Conservation (phyloP, 2,888 invertebrate genomes). For the Therioaphis trifolii region DNA sequence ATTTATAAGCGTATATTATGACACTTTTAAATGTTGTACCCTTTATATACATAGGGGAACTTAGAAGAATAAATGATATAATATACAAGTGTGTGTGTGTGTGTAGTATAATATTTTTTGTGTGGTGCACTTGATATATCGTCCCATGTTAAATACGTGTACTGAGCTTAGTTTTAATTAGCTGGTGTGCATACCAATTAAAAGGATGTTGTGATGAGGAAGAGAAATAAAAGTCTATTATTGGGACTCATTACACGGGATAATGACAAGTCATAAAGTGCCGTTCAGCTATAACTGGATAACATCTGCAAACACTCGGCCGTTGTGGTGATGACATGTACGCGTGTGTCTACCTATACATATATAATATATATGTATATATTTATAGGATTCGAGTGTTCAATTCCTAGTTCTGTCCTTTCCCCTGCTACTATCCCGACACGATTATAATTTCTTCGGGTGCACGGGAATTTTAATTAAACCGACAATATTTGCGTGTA, state of each 20-base stretch:
- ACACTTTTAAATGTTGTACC: too few species aligned
- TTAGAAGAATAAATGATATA: too few species aligned
- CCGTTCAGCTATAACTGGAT: background rate
- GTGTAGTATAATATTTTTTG: too few species aligned
- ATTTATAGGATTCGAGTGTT: background rate
- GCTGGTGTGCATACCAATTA: background rate
- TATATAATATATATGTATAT: background rate
- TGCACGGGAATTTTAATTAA: slow-evolving; percentile 36
- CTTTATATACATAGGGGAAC: too few species aligned
- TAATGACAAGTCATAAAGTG: background rate
- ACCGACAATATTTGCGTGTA: slow-evolving; percentile 26
- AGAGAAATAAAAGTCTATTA: background rate
- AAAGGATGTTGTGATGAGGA: background rate
- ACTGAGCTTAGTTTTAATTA: background rate
- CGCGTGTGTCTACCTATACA: background rate
- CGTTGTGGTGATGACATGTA: background rate
- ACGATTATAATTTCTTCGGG: background rate
- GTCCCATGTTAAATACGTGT: background rate
- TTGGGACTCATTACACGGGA: background rate
- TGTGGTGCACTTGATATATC: too few species aligned
- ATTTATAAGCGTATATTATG: too few species aligned
- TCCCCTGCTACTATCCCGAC: background rate
- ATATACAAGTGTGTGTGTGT: too few species aligned
- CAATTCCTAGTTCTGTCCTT: background rate
- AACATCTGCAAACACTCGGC: background rate